Evolutionary conservation across 2,797 vertebrate species (phyloP).

Genomic region (Yasuhikotakia modesta): DNA sequence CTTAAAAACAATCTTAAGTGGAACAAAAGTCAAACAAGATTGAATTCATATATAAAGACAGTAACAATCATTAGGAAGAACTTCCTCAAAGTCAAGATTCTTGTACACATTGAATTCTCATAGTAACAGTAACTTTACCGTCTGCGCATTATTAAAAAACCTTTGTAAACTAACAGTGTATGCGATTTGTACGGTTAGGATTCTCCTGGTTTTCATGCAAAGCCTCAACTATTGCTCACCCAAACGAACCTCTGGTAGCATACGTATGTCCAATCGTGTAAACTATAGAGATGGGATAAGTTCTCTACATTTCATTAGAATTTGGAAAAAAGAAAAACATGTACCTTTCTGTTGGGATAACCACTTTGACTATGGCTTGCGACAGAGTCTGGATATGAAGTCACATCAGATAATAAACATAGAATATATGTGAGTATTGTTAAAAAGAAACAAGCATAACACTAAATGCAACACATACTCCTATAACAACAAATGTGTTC

Average conservation of each 20-base stretch:
- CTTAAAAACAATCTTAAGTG: background rate
- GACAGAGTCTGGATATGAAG: constrained; percentile 99
- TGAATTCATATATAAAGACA: background rate
- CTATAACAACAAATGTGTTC: constrained; percentile 83
- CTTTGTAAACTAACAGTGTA: constrained; percentile 27
- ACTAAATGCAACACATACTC: constrained; percentile 98
- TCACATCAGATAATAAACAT: constrained; percentile 99
- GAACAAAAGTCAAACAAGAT: background rate
- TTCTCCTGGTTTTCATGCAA: constrained; percentile 30
- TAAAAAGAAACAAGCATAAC: constrained; percentile 99
- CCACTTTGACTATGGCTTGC: constrained; percentile 99
- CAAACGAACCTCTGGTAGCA: constrained; percentile 83
- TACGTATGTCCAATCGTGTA: constrained; percentile 77
- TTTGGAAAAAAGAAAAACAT: constrained; percentile 99
- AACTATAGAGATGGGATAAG: constrained; percentile 88
- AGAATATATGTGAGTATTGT: constrained; percentile 99
- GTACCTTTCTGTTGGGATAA: constrained; percentile 99
- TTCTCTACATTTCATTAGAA: constrained; percentile 96
- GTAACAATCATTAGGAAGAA: no score
- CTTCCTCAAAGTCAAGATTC: background rate
- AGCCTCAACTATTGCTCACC: constrained; percentile 92
- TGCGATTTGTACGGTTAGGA: constrained; percentile 29
- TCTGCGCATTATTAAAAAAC: background rate
- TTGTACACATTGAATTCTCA: background rate
- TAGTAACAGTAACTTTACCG: background rate